These are phyloP conservation scores for Campoplex nolae DNA, from an alignment of 2,888 invertebrate genomes.

Conservation along the genomic window DNA sequence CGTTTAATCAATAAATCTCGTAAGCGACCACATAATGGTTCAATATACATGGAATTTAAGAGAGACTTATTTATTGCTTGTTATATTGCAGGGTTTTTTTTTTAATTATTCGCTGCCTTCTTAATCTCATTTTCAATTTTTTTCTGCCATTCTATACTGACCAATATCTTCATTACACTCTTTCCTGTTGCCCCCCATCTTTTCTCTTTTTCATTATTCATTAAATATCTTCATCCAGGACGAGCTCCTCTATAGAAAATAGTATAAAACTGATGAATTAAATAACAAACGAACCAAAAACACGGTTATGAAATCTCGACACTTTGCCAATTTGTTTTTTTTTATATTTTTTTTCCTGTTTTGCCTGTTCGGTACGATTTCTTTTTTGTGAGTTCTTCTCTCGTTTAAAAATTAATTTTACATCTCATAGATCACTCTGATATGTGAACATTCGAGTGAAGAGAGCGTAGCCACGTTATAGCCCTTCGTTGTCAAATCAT, in stretches of 20 bases:
- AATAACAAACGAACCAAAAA: conserved; percentile 13
- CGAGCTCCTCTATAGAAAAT: conserved; percentile 32
- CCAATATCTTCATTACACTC: neutral
- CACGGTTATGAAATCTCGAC: conserved; percentile 37
- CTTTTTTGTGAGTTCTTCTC: conserved; percentile 33
- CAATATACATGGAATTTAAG: conserved; percentile 84
- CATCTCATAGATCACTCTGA: conserved; percentile 80
- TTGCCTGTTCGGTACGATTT: neutral
- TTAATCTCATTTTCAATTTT: conserved; percentile 39
- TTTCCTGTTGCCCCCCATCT: neutral
- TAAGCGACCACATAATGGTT: conserved; percentile 83
- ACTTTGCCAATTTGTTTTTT: conserved; percentile 32
- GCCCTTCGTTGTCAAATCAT: neutral
- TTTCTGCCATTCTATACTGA: neutral
- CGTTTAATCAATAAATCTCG: conserved; percentile 82
- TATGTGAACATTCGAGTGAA: conserved; percentile 77
- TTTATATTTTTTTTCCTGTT: neutral
- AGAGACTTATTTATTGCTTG: conserved; percentile 84
- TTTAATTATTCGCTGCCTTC: conserved; percentile 71
- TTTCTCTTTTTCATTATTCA: neutral
- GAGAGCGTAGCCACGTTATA: conserved; percentile 20
- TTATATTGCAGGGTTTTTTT: conserved; percentile 82
- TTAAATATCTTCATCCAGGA: neutral
- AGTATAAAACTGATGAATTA: neutral
- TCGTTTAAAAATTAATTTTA: conserved; percentile 71